These are phyloP conservation scores for Podargus strigoides DNA, from an alignment of 2,797 vertebrate species.

Conservation along the genomic window DNA sequence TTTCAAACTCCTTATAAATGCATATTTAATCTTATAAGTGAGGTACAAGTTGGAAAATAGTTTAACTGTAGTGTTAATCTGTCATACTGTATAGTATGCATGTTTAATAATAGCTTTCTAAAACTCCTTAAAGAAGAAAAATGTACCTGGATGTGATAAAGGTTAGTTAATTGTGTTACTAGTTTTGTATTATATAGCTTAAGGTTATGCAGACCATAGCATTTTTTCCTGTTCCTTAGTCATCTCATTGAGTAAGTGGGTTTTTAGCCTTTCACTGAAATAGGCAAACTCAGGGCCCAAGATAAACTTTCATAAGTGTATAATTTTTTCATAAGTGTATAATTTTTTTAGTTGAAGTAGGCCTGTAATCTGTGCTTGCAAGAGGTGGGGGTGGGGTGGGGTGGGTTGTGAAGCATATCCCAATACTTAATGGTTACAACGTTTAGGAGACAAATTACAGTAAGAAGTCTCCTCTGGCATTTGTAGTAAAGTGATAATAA, in stretches of 20 bases:
- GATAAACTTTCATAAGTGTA: neutral
- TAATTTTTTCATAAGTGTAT: no score
- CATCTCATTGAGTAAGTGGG: neutral
- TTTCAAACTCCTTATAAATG: neutral
- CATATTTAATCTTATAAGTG: neutral
- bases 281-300: neutral
- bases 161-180: neutral
- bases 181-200: neutral
- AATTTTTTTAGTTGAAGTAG: neutral
- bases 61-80: neutral
- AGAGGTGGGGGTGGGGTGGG: accelerated
- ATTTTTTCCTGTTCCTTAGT: neutral
- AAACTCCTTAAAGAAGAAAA: neutral
- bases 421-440: accelerated
- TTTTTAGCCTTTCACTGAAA: neutral
- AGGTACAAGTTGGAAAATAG: neutral
- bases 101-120: neutral
- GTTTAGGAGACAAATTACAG: neutral
- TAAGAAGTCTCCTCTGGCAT: neutral
- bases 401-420: accelerated
- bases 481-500: neutral
- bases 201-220: neutral
- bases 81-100: neutral
- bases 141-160: accelerated
- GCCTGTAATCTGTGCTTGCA: neutral